Percentiles rank a stretch among this genome's conserved stretches.
Conservation (phyloP, 1,140 invertebrate species). For the Oscheius sp. region DNA sequence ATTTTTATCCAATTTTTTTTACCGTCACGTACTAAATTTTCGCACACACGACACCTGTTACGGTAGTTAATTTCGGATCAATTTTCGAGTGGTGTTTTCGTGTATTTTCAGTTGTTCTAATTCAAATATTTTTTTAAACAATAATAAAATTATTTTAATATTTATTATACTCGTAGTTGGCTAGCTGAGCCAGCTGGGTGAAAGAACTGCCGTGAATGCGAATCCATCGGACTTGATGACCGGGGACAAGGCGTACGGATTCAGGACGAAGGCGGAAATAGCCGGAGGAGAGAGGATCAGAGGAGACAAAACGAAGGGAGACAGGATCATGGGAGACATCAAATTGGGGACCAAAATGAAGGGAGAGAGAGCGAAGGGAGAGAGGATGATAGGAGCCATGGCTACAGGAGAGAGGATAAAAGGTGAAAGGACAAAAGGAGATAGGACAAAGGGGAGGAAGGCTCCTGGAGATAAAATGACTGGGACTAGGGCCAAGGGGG, state of each 20-base stretch:
- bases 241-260: constrained; percentile 38
- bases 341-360: constrained; percentile 15
- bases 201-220: constrained; percentile 26
- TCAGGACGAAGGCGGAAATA: constrained; percentile 38
- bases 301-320: constrained; percentile 44
- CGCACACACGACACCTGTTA: too few relatives aligned
- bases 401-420: constrained; percentile 27
- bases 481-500: constrained; percentile 45
- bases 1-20: too few relatives aligned
- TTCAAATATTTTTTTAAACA: too few relatives aligned
- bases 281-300: constrained; percentile 40
- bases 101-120: too few relatives aligned
- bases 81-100: too few relatives aligned
- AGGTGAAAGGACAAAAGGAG: constrained; percentile 27
- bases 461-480: constrained; percentile 37
- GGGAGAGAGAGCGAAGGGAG: constrained; percentile 19
- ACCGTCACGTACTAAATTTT: too few relatives aligned
- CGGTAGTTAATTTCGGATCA: too few relatives aligned
- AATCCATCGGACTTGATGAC: constrained; percentile 33
- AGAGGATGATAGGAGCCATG: constrained; percentile 14
- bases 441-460: constrained; percentile 20
- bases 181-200: constrained; percentile 29
- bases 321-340: constrained; percentile 38
- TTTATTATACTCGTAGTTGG: too few relatives aligned
- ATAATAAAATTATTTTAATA: too few relatives aligned